Evolutionary conservation across 2,113 vertebrate species (phyloP), one percentile per base, ranked within the genome.

Genomic region (Aspiorhynchus laticeps): DNA sequence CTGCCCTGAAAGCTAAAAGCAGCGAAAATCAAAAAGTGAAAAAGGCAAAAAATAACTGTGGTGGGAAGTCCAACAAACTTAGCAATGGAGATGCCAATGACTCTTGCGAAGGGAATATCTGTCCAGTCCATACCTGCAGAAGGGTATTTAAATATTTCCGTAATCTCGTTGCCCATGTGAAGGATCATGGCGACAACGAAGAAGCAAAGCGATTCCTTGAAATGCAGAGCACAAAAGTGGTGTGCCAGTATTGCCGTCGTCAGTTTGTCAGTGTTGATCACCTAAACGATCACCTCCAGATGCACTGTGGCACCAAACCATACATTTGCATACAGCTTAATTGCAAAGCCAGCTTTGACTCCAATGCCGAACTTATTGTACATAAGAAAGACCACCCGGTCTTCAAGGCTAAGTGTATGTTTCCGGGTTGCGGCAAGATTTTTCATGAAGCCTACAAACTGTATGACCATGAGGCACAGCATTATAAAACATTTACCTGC

Each of bases 281-380:
- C 88, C 95, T 99, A 83, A 99, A 97, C 7, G 97, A 99, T 92
- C 98, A 99, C 86, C 93, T 99, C 84, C 98, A 99, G 91, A 97
- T 98, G 91, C 98, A 99, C 93, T 99, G 98, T 93, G 98, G 97
- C 78, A 95, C 93, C 80, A 98, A 96, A 77, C 98, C 98, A 4
- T 99, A 99, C 48, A 98, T 98, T 89, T 99, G 98, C 91, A 98
- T 99, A 90, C 98, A 99, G 91, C 90, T 99, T 84, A 97, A 98
- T 87, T 99, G 98, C 92, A 99, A 97, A 86, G 97, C 97, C n/a
- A 97, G 97, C 79, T 99, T 99, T 91, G 94, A 97, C 89, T 97
- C 97, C 81, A 98, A 99, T 0, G 94, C 97, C 12, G 98, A 99
- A 87, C 96, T 99, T 67, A 91, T 98, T 31, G 90, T 96, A 1